Evolutionary conservation across 2,113 vertebrate genomes (phyloP).

Genomic region (Pogonocichla stellata): DNA sequence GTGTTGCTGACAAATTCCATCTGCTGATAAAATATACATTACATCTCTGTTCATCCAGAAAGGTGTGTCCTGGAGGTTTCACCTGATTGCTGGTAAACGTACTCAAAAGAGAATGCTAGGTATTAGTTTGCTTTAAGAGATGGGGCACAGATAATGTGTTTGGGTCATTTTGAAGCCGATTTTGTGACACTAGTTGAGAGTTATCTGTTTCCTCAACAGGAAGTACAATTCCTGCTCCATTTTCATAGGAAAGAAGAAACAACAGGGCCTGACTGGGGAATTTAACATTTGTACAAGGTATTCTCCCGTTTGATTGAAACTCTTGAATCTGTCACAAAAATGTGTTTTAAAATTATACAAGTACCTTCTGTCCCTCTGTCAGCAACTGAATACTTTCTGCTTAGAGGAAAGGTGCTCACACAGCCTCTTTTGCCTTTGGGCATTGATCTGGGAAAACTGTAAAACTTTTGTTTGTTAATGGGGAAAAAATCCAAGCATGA

Average conservation of each 20-base stretch:
- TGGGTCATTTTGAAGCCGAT: not conserved
- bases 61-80: not conserved
- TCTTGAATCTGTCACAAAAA: not conserved
- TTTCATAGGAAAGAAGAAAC: not conserved
- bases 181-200: not conserved
- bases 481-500: not conserved
- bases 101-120: not conserved
- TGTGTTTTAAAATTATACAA: not conserved
- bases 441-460: not conserved
- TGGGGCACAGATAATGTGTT: not conserved
- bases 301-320: not conserved
- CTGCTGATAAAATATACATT: not conserved
- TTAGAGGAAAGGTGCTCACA: slow-evolving; percentile 6
- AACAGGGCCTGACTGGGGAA: not conserved
- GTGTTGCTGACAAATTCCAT: not conserved
- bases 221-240: not conserved
- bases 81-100: not conserved
- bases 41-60: not conserved
- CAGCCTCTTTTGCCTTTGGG: not conserved
- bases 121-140: not conserved
- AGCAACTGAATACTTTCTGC: not conserved
- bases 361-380: not conserved
- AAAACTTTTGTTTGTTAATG: not conserved
- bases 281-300: not conserved
- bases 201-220: not conserved